A percentile compares a stretch with the other conserved stretches of the same genome.
These are phyloP conservation scores for Syngnathus scovelli DNA, from an alignment of 2,113 vertebrate species.

Conservation along the genomic window DNA sequence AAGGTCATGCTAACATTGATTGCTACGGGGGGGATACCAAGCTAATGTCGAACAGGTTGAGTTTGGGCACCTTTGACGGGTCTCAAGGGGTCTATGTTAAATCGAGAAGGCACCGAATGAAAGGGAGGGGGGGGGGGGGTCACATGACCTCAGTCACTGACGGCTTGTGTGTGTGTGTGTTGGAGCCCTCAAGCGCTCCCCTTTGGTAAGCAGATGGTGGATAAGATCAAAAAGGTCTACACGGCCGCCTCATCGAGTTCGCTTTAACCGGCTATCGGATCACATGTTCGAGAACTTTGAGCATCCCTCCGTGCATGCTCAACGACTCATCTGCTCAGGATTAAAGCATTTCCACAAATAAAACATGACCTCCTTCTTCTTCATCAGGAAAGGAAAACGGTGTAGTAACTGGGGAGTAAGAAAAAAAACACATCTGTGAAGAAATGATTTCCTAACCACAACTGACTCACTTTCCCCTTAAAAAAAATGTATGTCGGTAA, in stretches of 20 bases:
- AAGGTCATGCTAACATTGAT: background rate
- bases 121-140: background rate
- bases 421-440: background rate
- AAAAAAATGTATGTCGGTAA: background rate
- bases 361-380: background rate
- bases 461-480: background rate
- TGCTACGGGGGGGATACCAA: background rate
- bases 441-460: background rate
- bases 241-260: slow-evolving; percentile 42
- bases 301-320: background rate
- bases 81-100: slow-evolving; percentile 27
- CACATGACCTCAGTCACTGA: slow-evolving; percentile 29
- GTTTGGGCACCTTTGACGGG: slow-evolving; percentile 19
- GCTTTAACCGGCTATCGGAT: slow-evolving; percentile 26
- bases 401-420: background rate
- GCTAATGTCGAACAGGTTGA: slow-evolving; percentile 24
- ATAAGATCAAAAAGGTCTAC: slow-evolving; percentile 56
- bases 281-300: slow-evolving; percentile 24
- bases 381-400: background rate
- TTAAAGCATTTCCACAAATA: slow-evolving; percentile 23
- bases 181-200: slow-evolving; percentile 28
- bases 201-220: slow-evolving; percentile 50
- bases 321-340: slow-evolving; percentile 47
- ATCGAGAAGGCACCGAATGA: slow-evolving; percentile 3
- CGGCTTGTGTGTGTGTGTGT: slow-evolving; percentile 11